Evolutionary conservation across 2,113 vertebrate genomes (phyloP).

Genomic region (Aspiorhynchus laticeps): DNA sequence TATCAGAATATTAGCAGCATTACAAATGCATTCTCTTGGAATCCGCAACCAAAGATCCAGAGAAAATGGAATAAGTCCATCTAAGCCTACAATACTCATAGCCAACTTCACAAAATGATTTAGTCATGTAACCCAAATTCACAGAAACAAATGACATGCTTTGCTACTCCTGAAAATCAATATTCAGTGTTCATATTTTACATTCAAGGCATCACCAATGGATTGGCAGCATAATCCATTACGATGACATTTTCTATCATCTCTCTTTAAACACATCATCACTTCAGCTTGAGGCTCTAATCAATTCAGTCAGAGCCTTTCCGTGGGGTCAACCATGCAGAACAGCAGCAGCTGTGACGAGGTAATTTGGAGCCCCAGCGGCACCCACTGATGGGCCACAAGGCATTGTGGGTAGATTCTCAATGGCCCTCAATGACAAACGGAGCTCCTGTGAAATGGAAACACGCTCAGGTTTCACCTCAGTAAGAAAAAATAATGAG

Average conservation of each 20-base stretch:
- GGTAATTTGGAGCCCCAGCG: slow-evolving; percentile 71
- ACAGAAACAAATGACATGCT: slow-evolving; percentile 25
- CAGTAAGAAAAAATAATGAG: slow-evolving; percentile 24
- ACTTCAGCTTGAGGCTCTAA: slow-evolving; percentile 67
- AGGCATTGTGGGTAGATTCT: slow-evolving; percentile 70
- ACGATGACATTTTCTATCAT: slow-evolving; percentile 62
- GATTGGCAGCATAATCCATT: slow-evolving; percentile 69
- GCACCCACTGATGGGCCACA: slow-evolving; percentile 65
- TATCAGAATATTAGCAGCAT: not conserved
- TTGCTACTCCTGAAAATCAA: slow-evolving; percentile 13
- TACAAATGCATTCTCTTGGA: not conserved
- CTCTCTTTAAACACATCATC: slow-evolving; percentile 72
- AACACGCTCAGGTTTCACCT: slow-evolving; percentile 46
- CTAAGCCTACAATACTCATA: not conserved
- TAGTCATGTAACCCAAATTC: slow-evolving; percentile 10
- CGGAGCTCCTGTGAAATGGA: slow-evolving; percentile 13
- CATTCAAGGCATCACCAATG: slow-evolving; percentile 48
- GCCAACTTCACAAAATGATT: not conserved
- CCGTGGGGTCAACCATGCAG: slow-evolving; percentile 57
- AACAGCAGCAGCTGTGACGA: slow-evolving; percentile 70
- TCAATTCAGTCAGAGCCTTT: slow-evolving; percentile 68
- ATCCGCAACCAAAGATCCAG: not conserved
- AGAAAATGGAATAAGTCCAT: not conserved
- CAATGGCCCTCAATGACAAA: slow-evolving; percentile 65
- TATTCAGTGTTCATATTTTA: slow-evolving; percentile 45